phyloP scores from a whole-genome alignment of 2,888 invertebrate species.

The Lepidocyrtinus sp. region DNA sequence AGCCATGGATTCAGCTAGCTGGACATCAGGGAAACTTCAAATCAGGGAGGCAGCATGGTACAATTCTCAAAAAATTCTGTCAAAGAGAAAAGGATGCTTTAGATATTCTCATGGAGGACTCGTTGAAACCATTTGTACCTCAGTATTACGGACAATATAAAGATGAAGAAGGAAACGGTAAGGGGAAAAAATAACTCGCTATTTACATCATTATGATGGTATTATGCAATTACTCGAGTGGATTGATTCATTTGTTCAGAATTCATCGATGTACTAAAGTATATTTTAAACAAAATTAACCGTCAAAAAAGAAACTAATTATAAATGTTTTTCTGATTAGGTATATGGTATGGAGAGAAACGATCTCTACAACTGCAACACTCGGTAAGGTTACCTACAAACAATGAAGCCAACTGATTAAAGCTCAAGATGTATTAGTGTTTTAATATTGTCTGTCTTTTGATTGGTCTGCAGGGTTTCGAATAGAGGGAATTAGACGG shows the following conservation, averaged over 20 bases:
- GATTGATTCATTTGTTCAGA: conserved; percentile 67
- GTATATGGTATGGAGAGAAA: conserved; percentile 97
- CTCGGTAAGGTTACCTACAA: too few species aligned
- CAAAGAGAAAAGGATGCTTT: conserved; percentile 92
- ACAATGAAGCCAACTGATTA: too few species aligned
- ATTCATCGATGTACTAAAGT: too few species aligned
- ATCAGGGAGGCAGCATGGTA: conserved; percentile 80
- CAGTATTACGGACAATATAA: conserved; percentile 85
- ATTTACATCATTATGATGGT: neutral
- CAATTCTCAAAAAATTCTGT: conserved; percentile 93
- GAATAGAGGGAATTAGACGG: conserved; percentile 89
- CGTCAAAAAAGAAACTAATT: neutral
- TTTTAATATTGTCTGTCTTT: too few species aligned
- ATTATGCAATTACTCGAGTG: neutral
- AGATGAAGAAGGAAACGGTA: conserved; percentile 71
- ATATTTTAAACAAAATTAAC: too few species aligned
- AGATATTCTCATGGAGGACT: conserved; percentile 89
- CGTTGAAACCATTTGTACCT: conserved; percentile 90
- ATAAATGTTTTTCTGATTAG: conserved; percentile 66
- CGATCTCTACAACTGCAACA: conserved; percentile 96
- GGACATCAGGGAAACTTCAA: conserved; percentile 70
- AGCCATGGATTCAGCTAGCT: conserved; percentile 93
- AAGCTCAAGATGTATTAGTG: too few species aligned
- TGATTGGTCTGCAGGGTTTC: too few species aligned
- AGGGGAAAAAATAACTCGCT: conserved; percentile 20